Conservation (phyloP, 2,113 vertebrate genomes). For the Carassius auratus region DNA sequence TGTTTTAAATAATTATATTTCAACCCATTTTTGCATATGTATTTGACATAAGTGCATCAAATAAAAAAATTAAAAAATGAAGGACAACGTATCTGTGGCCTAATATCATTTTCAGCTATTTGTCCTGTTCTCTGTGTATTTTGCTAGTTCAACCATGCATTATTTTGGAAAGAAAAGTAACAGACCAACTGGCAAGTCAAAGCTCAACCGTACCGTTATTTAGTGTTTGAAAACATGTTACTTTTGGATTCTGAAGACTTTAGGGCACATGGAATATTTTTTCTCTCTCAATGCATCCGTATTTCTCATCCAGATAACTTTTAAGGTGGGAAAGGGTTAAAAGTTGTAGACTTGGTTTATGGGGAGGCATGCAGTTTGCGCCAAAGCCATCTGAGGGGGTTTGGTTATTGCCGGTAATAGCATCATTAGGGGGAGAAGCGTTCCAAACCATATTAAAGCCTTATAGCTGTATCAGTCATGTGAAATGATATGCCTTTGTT, state of each 20-base stretch:
- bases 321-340: slow-evolving; percentile 32
- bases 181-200: background rate
- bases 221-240: background rate
- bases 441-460: slow-evolving; percentile 51
- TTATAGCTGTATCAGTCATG: slow-evolving; percentile 41
- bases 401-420: slow-evolving; percentile 45
- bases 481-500: slow-evolving; percentile 50
- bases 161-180: background rate
- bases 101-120: background rate
- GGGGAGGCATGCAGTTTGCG: background rate
- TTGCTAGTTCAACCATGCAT: background rate
- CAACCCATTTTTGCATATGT: background rate
- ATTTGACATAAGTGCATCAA: background rate
- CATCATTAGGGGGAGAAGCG: slow-evolving; percentile 42
- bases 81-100: background rate
- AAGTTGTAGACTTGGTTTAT: slow-evolving; percentile 20
- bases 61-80: background rate
- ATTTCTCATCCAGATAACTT: background rate
- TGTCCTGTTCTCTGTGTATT: background rate
- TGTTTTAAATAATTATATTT: background rate
- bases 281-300: background rate
- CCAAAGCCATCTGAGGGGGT: slow-evolving; percentile 28
- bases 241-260: background rate
- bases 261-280: background rate
- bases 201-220: background rate